These are phyloP conservation scores for Otus scops DNA, from an alignment of 2,797 vertebrate genomes.

Conservation along the genomic window DNA sequence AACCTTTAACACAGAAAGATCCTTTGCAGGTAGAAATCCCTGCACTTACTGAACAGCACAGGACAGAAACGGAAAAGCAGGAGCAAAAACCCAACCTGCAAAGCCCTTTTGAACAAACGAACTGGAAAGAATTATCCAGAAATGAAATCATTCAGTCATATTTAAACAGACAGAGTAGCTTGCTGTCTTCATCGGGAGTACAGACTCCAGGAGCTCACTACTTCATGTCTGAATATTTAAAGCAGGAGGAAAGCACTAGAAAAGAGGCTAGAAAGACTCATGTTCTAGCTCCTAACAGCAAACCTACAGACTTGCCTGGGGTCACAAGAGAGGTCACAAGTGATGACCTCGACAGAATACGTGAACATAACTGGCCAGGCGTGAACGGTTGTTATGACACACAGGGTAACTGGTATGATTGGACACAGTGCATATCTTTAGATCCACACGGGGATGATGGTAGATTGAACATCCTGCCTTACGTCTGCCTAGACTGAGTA, in stretches of 20 bases:
- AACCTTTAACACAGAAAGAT: slow-evolving; percentile 85
- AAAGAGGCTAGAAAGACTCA: slow-evolving; percentile 82
- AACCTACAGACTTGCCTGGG: slow-evolving; percentile 83
- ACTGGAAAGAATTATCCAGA: slow-evolving; percentile 92
- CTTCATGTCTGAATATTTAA: slow-evolving; percentile 88
- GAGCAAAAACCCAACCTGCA: slow-evolving; percentile 79
- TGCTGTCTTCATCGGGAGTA: slow-evolving; percentile 86
- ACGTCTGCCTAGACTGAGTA: slow-evolving; percentile 92
- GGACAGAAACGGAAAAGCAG: slow-evolving; percentile 79
- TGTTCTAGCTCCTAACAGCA: slow-evolving; percentile 78
- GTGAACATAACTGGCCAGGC: slow-evolving; percentile 86
- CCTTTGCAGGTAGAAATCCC: slow-evolving; percentile 80
- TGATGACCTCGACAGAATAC: slow-evolving; percentile 84
- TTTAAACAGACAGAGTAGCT: slow-evolving; percentile 90
- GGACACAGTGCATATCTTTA: slow-evolving; percentile 94
- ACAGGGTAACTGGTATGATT: slow-evolving; percentile 93
- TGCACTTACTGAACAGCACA: slow-evolving; percentile 74
- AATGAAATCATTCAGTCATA: slow-evolving; percentile 94
- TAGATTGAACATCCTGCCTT: slow-evolving; percentile 92
- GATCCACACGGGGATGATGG: slow-evolving; percentile 89
- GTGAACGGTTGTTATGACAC: slow-evolving; percentile 95
- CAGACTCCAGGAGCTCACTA: slow-evolving; percentile 85
- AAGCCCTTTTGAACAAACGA: slow-evolving; percentile 90
- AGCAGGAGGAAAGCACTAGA: slow-evolving; percentile 83
- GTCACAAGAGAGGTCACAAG: slow-evolving; percentile 81